phyloP scores from a whole-genome alignment of 2,797 vertebrate species.

The Acanthiza pusilla region DNA sequence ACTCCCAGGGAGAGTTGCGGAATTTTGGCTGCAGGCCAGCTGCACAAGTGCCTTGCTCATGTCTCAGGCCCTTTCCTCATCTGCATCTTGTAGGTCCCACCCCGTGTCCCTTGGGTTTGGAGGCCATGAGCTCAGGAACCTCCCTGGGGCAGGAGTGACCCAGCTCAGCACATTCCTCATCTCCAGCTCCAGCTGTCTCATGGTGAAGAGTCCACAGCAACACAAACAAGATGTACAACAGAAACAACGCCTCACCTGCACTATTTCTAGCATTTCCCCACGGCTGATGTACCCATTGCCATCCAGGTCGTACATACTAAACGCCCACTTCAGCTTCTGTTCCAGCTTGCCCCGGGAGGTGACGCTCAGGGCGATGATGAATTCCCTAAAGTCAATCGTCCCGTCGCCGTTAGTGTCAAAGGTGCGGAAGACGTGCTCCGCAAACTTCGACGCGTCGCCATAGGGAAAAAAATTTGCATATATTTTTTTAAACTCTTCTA shows the following conservation, averaged over 20 bases:
- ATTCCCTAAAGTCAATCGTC: conserved; percentile 88
- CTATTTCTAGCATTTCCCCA: conserved; percentile 87
- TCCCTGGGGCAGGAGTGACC: neutral
- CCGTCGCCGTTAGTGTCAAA: conserved; percentile 85
- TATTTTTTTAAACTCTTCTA: conserved; percentile 89
- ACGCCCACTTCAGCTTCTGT: conserved; percentile 87
- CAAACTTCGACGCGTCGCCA: conserved; percentile 84
- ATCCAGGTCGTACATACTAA: conserved; percentile 88
- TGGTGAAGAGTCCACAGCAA: neutral
- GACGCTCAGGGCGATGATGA: conserved; percentile 86
- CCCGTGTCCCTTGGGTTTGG: neutral
- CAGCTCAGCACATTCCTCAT: neutral
- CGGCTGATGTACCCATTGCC: conserved; percentile 89
- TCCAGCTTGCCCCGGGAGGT: conserved; percentile 85
- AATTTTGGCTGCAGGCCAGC: neutral
- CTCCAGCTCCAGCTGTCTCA: neutral
- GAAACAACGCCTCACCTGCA: conserved; percentile 74
- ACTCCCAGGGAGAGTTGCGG: neutral
- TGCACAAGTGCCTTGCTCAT: fast-evolving
- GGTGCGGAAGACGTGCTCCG: conserved; percentile 86
- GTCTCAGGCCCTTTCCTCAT: neutral
- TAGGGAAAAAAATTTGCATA: conserved; percentile 89
- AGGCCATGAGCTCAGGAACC: neutral
- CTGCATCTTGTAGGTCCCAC: neutral
- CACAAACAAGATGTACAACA: neutral